Evolutionary conservation across 2,888 invertebrate genomes (phyloP), one percentile per base, ranked within the genome.

Genomic region (Thysanoteuthis rhombus): DNA sequence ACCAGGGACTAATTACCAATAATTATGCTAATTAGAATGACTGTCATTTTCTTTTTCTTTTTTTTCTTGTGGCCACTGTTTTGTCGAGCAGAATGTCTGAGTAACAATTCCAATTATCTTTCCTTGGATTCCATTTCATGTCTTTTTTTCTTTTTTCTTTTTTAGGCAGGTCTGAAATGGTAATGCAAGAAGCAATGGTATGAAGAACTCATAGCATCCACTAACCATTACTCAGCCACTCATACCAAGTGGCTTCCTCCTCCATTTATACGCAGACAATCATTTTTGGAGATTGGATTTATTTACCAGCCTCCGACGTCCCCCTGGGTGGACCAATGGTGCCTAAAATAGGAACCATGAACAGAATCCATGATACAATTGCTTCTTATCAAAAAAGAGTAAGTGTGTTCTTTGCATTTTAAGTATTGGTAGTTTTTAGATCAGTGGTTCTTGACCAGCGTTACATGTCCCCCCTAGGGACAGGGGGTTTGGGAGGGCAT

Each of bases 381-480:
- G 96, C 96, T 93, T 96, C 96, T 96, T 97, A 97, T 95, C 97
- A 97, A 94, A 95, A 96, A 94, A 96, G 96, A 95, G 96, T 96
- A 94, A 94, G 94, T 32, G 3, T 93, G 42, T 92, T 92, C 16
- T 28, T 45, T 93, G 42, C 42, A 8, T 42, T 42, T 42, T n/a
- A n/a, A n/a, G n/a, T n/a, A n/a, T n/a, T n/a, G n/a, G n/a, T n/a
- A n/a, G n/a, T n/a, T n/a, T n/a, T n/a, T n/a, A n/a, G n/a, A n/a
- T n/a, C n/a, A n/a, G n/a, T n/a, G n/a, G n/a, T n/a, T n/a, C n/a
- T n/a, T n/a, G n/a, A n/a, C n/a, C n/a, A n/a, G n/a, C n/a, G n/a
- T n/a, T n/a, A n/a, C n/a, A n/a, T n/a, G n/a, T n/a, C n/a, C n/a
- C n/a, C n/a, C n/a, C n/a, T n/a, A n/a, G n/a, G n/a, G n/a, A n/a